Conservation (phyloP, 2,888 invertebrate genomes). For the Tortrix viridana region DNA sequence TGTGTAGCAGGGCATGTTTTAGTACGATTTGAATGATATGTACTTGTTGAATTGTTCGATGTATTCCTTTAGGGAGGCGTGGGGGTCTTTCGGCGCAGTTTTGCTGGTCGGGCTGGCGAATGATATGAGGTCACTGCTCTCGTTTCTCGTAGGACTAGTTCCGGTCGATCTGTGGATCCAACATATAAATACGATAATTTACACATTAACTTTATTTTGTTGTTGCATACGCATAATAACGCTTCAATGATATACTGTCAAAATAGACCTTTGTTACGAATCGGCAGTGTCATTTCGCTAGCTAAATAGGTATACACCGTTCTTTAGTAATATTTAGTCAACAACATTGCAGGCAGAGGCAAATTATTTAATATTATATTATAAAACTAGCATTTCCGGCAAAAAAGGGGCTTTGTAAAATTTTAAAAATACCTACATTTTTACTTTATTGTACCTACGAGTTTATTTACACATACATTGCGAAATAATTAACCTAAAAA, state of each 20-base stretch:
- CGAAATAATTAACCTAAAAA: background rate
- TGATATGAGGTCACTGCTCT: constrained; percentile 87
- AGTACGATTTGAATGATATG: constrained; percentile 2
- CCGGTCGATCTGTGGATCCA: constrained; percentile 66
- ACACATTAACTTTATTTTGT: background rate
- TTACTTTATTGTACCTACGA: too few relatives aligned
- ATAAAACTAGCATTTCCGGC: too few relatives aligned
- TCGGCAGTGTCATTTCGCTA: background rate
- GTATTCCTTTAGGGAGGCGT: constrained; percentile 85
- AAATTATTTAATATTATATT: too few relatives aligned
- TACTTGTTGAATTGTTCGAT: constrained; percentile 83
- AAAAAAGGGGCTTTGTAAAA: too few relatives aligned
- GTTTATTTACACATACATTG: too few relatives aligned
- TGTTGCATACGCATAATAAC: background rate
- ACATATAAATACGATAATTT: background rate
- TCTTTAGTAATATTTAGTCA: too few relatives aligned
- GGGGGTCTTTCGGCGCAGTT: constrained; percentile 73
- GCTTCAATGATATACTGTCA: background rate
- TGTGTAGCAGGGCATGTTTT: constrained; percentile 2
- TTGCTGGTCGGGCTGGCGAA: constrained; percentile 87
- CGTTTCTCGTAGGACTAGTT: constrained; percentile 69
- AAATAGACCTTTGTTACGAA: background rate
- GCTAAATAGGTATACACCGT: background rate
- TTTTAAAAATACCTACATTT: too few relatives aligned
- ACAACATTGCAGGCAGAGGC: background rate